Conservation (phyloP, 2,797 vertebrate species). For the Saxicola maurus region DNA sequence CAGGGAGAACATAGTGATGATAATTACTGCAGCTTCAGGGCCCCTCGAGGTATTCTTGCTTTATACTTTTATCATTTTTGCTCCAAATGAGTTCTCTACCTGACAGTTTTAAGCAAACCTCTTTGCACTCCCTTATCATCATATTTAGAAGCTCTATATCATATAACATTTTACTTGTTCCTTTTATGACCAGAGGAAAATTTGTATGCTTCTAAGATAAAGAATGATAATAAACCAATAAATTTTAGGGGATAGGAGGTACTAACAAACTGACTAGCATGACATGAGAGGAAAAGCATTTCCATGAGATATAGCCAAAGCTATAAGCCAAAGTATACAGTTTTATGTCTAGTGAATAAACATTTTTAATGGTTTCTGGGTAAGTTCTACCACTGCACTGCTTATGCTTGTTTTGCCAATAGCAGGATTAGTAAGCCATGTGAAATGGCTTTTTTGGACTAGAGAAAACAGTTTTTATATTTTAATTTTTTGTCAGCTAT, state of each 20-base stretch:
- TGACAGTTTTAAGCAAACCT: neutral
- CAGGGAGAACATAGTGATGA: neutral
- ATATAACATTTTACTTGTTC: neutral
- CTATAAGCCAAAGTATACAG: neutral
- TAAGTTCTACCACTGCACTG: neutral
- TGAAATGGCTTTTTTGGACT: neutral
- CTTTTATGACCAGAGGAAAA: constrained; percentile 1
- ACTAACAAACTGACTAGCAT: neutral
- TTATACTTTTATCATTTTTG: neutral
- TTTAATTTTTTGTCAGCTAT: neutral
- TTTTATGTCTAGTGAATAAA: neutral
- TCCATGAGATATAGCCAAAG: neutral
- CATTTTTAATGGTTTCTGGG: neutral
- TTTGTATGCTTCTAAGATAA: neutral
- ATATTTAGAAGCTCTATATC: neutral
- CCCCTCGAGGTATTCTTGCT: neutral
- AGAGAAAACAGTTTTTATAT: neutral
- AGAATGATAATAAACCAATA: neutral
- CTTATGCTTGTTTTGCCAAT: neutral
- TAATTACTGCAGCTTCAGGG: neutral
- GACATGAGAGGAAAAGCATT: neutral
- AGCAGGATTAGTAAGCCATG: neutral
- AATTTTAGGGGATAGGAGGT: neutral
- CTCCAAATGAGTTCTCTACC: neutral
- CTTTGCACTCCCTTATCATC: neutral